Conservation (phyloP, 2,797 vertebrate genomes). For the Hafferia zeledoni region DNA sequence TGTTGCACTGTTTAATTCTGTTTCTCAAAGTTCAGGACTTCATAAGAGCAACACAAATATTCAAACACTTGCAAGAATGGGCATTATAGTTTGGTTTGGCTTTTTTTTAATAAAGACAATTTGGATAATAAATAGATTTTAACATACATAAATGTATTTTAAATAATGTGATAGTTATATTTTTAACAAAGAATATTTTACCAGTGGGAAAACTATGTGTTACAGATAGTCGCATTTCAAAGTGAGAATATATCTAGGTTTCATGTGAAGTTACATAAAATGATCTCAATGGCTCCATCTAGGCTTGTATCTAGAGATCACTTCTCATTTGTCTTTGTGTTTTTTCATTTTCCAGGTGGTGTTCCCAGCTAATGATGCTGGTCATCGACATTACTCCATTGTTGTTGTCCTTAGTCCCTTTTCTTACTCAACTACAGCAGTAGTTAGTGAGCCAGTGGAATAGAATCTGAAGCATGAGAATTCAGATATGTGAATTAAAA, state of each 20-base stretch:
- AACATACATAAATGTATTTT: not conserved
- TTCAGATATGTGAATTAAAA: not conserved
- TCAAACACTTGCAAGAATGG: not conserved
- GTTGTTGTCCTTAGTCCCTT: slow-evolving; percentile 84
- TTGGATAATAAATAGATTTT: not conserved
- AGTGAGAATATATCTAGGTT: not conserved
- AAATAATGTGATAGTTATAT: not conserved
- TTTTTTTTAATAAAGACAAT: not conserved
- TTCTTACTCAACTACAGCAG: slow-evolving; percentile 85
- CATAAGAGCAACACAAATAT: not conserved
- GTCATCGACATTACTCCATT: slow-evolving; percentile 81
- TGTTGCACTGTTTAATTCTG: not conserved
- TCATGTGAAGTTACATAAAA: not conserved
- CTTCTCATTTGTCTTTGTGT: not conserved
- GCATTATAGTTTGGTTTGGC: not conserved
- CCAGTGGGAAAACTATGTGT: not conserved
- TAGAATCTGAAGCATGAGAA: slow-evolving; percentile 32
- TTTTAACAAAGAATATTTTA: not conserved
- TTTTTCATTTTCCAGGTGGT: slow-evolving; percentile 77
- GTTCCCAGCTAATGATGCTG: slow-evolving; percentile 82
- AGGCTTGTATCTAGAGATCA: not conserved
- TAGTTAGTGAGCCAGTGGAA: slow-evolving; percentile 73
- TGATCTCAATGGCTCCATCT: not conserved
- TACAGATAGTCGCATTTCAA: not conserved
- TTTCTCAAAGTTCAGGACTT: not conserved